Conservation (phyloP, 2,113 vertebrate genomes). For the Lepus americanus region DNA sequence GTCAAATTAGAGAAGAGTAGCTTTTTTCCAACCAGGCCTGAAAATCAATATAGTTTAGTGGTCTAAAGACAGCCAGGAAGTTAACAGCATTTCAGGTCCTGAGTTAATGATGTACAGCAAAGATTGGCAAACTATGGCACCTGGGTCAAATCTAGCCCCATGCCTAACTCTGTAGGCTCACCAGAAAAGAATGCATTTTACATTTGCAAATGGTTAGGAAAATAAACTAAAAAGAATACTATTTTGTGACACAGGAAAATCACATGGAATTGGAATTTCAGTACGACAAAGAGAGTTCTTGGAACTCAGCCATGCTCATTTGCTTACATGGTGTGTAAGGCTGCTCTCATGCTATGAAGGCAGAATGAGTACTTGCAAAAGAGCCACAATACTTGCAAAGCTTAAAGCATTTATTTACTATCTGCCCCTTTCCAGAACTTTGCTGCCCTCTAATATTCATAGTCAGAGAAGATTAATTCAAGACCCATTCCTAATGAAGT, state of each 20-base stretch:
- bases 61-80: slow-evolving; percentile 44
- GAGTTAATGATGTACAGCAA: neutral
- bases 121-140: neutral
- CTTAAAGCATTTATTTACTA: neutral
- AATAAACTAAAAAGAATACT: neutral
- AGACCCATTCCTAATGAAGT: neutral
- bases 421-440: neutral
- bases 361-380: neutral
- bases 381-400: neutral
- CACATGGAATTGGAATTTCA: slow-evolving; percentile 2
- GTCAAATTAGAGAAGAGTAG: slow-evolving; percentile 69
- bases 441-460: neutral
- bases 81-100: neutral
- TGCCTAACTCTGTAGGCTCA: neutral
- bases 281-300: neutral
- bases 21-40: slow-evolving; percentile 46
- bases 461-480: neutral
- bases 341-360: neutral
- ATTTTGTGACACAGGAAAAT: slow-evolving; percentile 6
- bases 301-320: neutral
- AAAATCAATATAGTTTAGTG: slow-evolving; percentile 25
- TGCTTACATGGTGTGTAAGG: neutral
- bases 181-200: neutral
- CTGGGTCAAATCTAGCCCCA: neutral
- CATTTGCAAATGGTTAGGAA: neutral